Percentiles rank a stretch among this genome's conserved stretches.
phyloP scores from a whole-genome alignment of 2,888 invertebrate species.

The Hemaris fuciformis region DNA sequence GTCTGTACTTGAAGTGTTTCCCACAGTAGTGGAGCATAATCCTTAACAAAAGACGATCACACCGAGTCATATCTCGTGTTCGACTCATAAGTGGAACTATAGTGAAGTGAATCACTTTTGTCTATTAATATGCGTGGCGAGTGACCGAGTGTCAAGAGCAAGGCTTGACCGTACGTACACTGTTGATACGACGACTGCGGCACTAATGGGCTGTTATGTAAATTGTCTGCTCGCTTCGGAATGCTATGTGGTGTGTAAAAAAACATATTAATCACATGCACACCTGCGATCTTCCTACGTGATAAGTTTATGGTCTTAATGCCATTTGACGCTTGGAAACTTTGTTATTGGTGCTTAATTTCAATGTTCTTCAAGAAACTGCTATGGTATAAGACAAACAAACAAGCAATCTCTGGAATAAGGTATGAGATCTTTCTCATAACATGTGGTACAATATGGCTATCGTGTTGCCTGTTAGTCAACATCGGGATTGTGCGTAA shows the following conservation, averaged over 20 bases:
- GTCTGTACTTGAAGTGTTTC: slow-evolving; percentile 25
- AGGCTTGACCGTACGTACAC: slow-evolving; percentile 57
- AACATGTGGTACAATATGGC: too few species aligned
- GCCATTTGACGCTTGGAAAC: background rate
- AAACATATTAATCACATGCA: background rate
- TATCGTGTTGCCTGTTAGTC: too few species aligned
- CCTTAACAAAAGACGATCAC: slow-evolving; percentile 46
- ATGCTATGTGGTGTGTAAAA: slow-evolving; percentile 13
- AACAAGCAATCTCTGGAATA: too few species aligned
- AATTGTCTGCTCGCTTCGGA: slow-evolving; percentile 28
- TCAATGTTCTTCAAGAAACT: too few species aligned
- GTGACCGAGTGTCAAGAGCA: slow-evolving; percentile 78
- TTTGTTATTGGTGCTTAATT: too few species aligned
- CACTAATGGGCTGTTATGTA: slow-evolving; percentile 53
- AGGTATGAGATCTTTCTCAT: too few species aligned
- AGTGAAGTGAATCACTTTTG: slow-evolving; percentile 72
- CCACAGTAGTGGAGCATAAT: slow-evolving; percentile 28
- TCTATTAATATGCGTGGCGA: slow-evolving; percentile 79
- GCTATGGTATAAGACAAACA: too few species aligned
- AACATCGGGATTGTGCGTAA: too few species aligned
- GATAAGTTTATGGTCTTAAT: background rate
- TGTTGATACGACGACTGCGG: slow-evolving; percentile 17
- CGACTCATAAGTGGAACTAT: slow-evolving; percentile 64
- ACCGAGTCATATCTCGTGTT: slow-evolving; percentile 61
- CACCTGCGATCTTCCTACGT: background rate